Base-by-base conservation (phyloP, 1,140 invertebrate species). In the Ceratoteleas bidentatus region DNA sequence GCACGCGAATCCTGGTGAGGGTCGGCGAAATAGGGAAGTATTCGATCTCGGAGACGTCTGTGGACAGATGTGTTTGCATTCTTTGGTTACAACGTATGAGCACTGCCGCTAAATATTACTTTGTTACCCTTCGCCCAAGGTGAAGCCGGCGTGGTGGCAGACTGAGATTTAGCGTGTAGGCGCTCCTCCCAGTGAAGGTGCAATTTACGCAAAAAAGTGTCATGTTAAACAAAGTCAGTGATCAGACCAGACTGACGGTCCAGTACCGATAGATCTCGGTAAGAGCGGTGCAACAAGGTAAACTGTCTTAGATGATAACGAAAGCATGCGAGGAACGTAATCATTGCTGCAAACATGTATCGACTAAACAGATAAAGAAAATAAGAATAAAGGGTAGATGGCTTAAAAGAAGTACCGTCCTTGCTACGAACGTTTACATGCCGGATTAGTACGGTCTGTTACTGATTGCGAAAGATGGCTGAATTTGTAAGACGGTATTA, bases 21-120 rank as follows among this genome's bases (percentile, higher is more conserved):
- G 95, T 96, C 40, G 95, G 93, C 64, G 95, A 95, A 81, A 96
- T 95, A 82, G 96, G 95, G 89, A 96, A 95, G 90, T 96, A 96
- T 92, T 96, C 95, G 83, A 96, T 94, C 91, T 94, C 93, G 56
- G 94, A 89, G 85, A 94, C 93, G 92, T 94, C 94, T 94, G 94
- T 92, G 93, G 90, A 93, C 92, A 92, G 69, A 91, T 79, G 77
- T 84, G 85, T 85, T 81, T 75, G 32, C 65, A 65, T 85, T 84
- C 79, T 83, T 78, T 83, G 66, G 70, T 83, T 84, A 80, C 73
- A 81, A 74, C 57, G 24, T 13, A 70, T 47, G 69, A 52, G 38
- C 49, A 13, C 58, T 75, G 52, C 58, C 79, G 56, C 10, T 49
- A 61, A 76, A 62, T 32, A 66, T 64, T 64, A 80, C 62, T n/a